Evolutionary conservation across 2,797 vertebrate species (phyloP), one percentile per base, ranked within the genome.

Genomic region (Echeneis naucrates): DNA sequence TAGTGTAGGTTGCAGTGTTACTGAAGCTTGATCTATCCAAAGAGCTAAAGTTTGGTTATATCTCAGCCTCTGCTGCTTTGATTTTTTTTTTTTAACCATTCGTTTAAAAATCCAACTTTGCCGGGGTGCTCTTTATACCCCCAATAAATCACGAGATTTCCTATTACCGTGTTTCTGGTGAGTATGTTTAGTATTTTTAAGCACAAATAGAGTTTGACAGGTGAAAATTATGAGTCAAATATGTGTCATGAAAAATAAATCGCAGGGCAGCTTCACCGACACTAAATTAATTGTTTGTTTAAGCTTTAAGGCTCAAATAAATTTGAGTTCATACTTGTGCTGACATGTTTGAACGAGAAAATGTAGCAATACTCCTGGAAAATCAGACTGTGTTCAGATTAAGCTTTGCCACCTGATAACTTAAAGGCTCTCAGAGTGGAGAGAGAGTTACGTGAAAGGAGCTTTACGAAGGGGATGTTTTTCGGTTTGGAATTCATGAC

Each of bases 301-400:
- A 62, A 61, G 60, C 47, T 72, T 75, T 33, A 71, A 70, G 75
- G 65, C 82, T 69, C 54, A 59, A 73, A 55, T 81, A 16, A 79
- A 63, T 26, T 26, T 19, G 27, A 82, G 73, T 82, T 85, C 16
- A 68, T 80, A 26, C 24, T 56, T 44, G 44, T 47, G 63, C 56
- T 64, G 27, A 58, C 50, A 68, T 35, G 5, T 60, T 32, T 61
- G 42, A 84, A 65, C 13, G 48, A 55, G 59, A 80, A 80, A 80
- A 69, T 77, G 53, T n/a, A 59, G 8, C 54, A 50, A 16, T 65
- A 30, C 40, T 60, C 8, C 50, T 44, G 40, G 47, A 80, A 76
- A 65, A 69, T 67, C 16, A 19, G 40, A 54, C 4, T 1, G 0
- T 27, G 45, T 32, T 13, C 38, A 56, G 33, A 61, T 62, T 14